Evolutionary conservation across 2,888 invertebrate genomes (phyloP).

Genomic region (Heliothis peltigera): DNA sequence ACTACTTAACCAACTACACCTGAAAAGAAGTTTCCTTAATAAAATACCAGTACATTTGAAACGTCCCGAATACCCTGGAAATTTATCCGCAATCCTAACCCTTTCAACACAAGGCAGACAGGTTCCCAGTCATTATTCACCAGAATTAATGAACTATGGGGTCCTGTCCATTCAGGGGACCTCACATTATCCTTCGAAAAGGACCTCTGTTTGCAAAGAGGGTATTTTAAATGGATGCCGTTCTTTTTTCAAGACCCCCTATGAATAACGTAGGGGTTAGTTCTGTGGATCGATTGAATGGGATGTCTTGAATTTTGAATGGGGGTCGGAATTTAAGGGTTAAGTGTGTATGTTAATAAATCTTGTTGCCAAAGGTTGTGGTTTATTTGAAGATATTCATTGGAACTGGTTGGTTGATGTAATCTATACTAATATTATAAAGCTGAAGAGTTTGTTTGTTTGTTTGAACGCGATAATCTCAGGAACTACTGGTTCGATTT

Average conservation of each 20-base stretch:
- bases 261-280: slow-evolving; percentile 54
- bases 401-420: neutral
- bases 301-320: slow-evolving; percentile 11
- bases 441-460: no score
- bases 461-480: no score
- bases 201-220: slow-evolving; percentile 50
- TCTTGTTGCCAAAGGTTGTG: neutral
- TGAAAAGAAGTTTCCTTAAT: no score
- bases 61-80: neutral
- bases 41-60: neutral
- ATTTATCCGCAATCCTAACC: neutral
- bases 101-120: neutral
- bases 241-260: slow-evolving; percentile 38
- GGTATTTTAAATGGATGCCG: slow-evolving; percentile 53
- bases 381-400: neutral
- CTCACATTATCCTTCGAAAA: slow-evolving; percentile 53
- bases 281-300: slow-evolving; percentile 49
- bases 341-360: slow-evolving; percentile 27
- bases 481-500: no score
- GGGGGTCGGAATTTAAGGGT: slow-evolving; percentile 5
- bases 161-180: slow-evolving; percentile 39
- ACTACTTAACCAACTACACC: no score
- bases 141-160: slow-evolving; percentile 57
- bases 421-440: no score
- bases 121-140: slow-evolving; percentile 50